Conservation (phyloP, 2,888 invertebrate genomes). For the Agonopterix alstromeriana region DNA sequence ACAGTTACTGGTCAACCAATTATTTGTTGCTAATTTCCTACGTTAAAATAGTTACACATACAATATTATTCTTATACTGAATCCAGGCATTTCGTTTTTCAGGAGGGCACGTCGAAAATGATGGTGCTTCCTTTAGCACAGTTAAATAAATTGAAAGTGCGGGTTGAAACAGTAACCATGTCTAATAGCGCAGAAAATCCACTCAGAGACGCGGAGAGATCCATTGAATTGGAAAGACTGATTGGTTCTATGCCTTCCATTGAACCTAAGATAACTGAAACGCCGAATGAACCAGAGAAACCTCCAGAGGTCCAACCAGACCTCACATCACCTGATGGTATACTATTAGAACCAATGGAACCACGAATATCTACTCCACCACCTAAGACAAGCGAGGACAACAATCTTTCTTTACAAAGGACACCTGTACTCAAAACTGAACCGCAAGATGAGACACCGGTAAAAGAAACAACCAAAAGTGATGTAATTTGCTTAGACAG, state of each 20-base stretch:
- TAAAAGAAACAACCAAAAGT: neutral
- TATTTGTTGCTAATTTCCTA: too few species aligned
- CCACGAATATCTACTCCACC: neutral
- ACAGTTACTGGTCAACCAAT: too few species aligned
- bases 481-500: slow-evolving; percentile 51
- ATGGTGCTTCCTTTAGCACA: slow-evolving; percentile 54
- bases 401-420: slow-evolving; percentile 2
- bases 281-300: too few species aligned
- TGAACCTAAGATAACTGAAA: neutral
- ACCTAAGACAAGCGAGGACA: neutral
- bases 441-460: slow-evolving; percentile 13
- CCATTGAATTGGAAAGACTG: slow-evolving; percentile 56
- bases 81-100: slow-evolving; percentile 15
- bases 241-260: slow-evolving; percentile 26
- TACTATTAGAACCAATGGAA: neutral
- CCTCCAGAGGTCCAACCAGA: neutral
- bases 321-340: neutral
- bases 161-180: slow-evolving; percentile 27
- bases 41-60: too few species aligned
- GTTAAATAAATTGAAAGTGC: slow-evolving; percentile 39
- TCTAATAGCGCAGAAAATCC: slow-evolving; percentile 34
- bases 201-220: slow-evolving; percentile 54
- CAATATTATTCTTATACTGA: neutral
- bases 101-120: slow-evolving; percentile 44
- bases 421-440: slow-evolving; percentile 33